A percentile compares a stretch with the other conserved stretches of the same genome.
Evolutionary conservation across 2,797 vertebrate genomes (phyloP).

Genomic region (Clamator glandarius): DNA sequence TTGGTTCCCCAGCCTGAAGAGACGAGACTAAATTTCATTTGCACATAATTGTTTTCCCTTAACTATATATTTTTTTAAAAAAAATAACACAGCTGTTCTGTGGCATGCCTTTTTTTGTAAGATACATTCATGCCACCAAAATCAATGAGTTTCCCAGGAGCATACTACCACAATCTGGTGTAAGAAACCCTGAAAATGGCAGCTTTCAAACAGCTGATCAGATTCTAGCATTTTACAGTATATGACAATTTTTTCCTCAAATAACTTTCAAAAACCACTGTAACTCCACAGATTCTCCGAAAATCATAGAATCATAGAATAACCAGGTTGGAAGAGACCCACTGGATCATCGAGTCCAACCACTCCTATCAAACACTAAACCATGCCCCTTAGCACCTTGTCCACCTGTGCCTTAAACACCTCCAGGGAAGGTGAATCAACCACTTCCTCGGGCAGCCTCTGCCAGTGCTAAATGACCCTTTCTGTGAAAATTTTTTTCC

Average conservation of each 20-base stretch:
- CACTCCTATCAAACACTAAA: too few species aligned
- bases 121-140: background rate
- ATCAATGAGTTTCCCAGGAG: background rate
- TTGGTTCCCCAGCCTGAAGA: background rate
- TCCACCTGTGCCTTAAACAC: too few species aligned
- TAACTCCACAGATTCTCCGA: background rate
- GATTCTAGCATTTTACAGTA: background rate
- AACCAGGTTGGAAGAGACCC: too few species aligned
- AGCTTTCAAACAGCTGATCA: background rate
- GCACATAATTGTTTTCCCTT: fast-evolving
- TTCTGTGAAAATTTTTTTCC: too few species aligned
- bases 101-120: background rate
- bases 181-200: background rate
- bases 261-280: background rate
- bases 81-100: background rate
- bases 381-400: too few species aligned
- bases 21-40: background rate
- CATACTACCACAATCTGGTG: background rate
- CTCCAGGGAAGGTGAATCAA: too few species aligned
- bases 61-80: background rate
- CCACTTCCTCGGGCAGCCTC: too few species aligned
- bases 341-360: too few species aligned
- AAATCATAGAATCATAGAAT: background rate
- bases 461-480: too few species aligned
- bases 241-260: fast-evolving